A percentile compares a stretch with the other conserved stretches of the same genome.
phyloP scores from a whole-genome alignment of 2,888 invertebrate genomes.

The Hyppa rectilinea region DNA sequence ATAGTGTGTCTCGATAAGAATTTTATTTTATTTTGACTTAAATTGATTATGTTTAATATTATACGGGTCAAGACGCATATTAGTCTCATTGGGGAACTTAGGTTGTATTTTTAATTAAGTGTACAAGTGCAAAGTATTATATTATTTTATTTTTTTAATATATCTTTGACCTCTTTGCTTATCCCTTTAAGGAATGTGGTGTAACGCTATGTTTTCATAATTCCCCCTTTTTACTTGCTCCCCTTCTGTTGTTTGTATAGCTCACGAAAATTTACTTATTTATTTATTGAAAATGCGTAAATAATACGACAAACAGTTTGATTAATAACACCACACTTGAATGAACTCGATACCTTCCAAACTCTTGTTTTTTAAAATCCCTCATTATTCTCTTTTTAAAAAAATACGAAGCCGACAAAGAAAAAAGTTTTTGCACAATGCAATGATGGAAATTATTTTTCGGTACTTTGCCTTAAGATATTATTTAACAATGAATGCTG shows the following conservation, averaged over 20 bases:
- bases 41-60: neutral
- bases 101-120: neutral
- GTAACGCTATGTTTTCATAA: neutral
- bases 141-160: no score
- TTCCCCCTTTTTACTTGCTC: neutral
- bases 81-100: neutral
- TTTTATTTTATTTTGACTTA: neutral
- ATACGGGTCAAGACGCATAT: neutral
- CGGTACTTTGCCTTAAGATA: neutral
- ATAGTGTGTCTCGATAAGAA: neutral
- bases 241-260: no score
- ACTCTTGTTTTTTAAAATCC: slow-evolving; percentile 30
- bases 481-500: no score
- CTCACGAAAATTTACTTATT: no score
- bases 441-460: neutral
- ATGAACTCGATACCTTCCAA: slow-evolving; percentile 49
- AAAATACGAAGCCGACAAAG: slow-evolving; percentile 8
- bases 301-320: slow-evolving; percentile 30
- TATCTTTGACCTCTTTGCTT: no score
- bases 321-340: slow-evolving; percentile 62
- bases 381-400: slow-evolving; percentile 24
- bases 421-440: neutral
- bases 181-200: no score
- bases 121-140: neutral
- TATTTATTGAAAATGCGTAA: no score